phyloP scores from a whole-genome alignment of 1,140 invertebrate species.

The Drosophila pachea region DNA sequence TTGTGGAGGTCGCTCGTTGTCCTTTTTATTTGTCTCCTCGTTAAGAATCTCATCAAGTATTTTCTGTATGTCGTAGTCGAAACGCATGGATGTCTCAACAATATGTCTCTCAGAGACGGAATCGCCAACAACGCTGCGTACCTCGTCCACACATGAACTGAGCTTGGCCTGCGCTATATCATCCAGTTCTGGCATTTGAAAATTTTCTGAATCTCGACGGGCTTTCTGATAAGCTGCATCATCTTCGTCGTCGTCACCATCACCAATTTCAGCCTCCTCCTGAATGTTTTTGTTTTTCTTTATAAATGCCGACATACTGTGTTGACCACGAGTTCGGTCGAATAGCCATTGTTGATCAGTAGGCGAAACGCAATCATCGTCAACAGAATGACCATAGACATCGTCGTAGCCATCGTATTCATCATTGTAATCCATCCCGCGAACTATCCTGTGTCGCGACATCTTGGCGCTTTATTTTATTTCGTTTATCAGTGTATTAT shows the following conservation, averaged over 20 bases:
- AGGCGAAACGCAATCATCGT: slow-evolving; percentile 89
- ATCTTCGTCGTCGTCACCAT: slow-evolving; percentile 73
- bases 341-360: slow-evolving; percentile 93
- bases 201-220: slow-evolving; percentile 72
- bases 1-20: slow-evolving; percentile 22
- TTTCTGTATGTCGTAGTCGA: slow-evolving; percentile 86
- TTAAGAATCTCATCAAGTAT: slow-evolving; percentile 87
- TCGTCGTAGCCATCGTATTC: slow-evolving; percentile 95
- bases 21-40: slow-evolving; percentile 62
- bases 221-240: slow-evolving; percentile 59
- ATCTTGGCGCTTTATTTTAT: slow-evolving; percentile 79
- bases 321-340: slow-evolving; percentile 84
- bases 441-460: slow-evolving; percentile 88
- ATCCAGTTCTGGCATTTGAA: slow-evolving; percentile 81
- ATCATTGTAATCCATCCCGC: slow-evolving; percentile 87
- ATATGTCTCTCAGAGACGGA: slow-evolving; percentile 85
- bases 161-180: slow-evolving; percentile 86
- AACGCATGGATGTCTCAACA: slow-evolving; percentile 82
- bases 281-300: slow-evolving; percentile 85
- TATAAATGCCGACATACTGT: slow-evolving; percentile 86
- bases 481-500: slow-evolving; percentile 35
- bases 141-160: slow-evolving; percentile 90
- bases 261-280: slow-evolving; percentile 84
- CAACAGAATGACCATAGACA: slow-evolving; percentile 94
- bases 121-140: slow-evolving; percentile 90